These are phyloP conservation scores for Punctoribates punctum DNA, from an alignment of 2,888 invertebrate species.

Conservation along the genomic window DNA sequence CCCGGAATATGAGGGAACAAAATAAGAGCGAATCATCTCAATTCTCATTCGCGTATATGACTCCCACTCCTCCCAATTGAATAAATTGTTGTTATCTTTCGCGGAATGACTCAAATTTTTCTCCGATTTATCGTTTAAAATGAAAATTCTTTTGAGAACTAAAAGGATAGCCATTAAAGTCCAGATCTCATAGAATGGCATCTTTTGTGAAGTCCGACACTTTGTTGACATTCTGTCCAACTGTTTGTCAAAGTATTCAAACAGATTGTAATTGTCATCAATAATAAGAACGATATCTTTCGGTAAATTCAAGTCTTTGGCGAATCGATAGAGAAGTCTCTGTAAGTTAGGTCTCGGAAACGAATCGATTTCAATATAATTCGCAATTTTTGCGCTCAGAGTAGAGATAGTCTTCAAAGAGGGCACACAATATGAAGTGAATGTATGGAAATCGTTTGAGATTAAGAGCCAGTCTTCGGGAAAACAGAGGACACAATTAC, in stretches of 20 bases:
- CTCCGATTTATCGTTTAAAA: slow-evolving; percentile 14
- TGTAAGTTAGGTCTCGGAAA: slow-evolving; percentile 8
- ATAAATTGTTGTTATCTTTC: neutral
- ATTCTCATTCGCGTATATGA: slow-evolving; percentile 2
- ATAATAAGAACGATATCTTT: slow-evolving; percentile 31
- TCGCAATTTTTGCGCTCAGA: neutral
- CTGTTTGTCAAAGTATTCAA: neutral
- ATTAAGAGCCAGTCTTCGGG: slow-evolving; percentile 35
- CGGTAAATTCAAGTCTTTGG: slow-evolving; percentile 40
- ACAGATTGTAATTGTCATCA: slow-evolving; percentile 10
- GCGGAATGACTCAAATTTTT: neutral
- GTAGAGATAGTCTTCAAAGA: neutral
- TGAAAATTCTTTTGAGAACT: slow-evolving; percentile 18
- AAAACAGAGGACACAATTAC: slow-evolving; percentile 16
- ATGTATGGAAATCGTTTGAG: slow-evolving; percentile 8
- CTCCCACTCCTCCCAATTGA: slow-evolving; percentile 36
- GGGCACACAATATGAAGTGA: slow-evolving; percentile 12
- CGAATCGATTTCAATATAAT: neutral
- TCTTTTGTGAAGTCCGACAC: neutral
- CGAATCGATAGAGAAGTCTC: slow-evolving; percentile 9
- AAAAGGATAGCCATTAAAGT: slow-evolving; percentile 18
- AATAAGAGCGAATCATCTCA: slow-evolving; percentile 10
- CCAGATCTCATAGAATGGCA: slow-evolving; percentile 21
- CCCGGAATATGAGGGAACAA: neutral
- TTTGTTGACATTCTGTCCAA: neutral